phyloP scores from a whole-genome alignment of 2,113 vertebrate species.

The Cavia aperea region DNA sequence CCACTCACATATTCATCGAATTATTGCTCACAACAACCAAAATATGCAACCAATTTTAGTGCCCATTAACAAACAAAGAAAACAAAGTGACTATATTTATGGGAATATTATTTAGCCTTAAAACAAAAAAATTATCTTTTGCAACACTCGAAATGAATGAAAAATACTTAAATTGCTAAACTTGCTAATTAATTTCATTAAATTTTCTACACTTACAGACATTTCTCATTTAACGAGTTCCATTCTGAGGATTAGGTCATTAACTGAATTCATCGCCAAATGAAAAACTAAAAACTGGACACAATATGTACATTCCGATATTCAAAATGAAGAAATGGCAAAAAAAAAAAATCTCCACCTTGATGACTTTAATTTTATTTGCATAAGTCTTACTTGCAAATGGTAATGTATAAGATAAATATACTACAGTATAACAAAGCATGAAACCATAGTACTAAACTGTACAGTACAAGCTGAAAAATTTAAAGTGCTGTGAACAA shows the following conservation, averaged over 20 bases:
- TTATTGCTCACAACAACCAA: not conserved
- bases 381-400: not conserved
- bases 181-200: not conserved
- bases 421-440: not conserved
- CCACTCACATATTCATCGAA: not conserved
- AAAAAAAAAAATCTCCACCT: too few relatives aligned
- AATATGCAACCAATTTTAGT: not conserved
- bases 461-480: not conserved
- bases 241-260: too few relatives aligned
- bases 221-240: too few relatives aligned
- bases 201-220: not conserved
- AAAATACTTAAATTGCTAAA: not conserved
- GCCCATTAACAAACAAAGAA: not conserved
- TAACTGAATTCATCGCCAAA: too few relatives aligned
- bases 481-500: not conserved
- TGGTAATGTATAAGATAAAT: not conserved
- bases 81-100: not conserved
- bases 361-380: not conserved
- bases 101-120: not conserved
- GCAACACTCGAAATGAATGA: not conserved
- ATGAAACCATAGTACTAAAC: not conserved
- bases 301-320: too few relatives aligned
- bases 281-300: too few relatives aligned
- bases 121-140: not conserved
- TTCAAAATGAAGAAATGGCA: too few relatives aligned